Base-by-base conservation (phyloP, 1,140 invertebrate genomes). In the Drosophila hydei region DNA sequence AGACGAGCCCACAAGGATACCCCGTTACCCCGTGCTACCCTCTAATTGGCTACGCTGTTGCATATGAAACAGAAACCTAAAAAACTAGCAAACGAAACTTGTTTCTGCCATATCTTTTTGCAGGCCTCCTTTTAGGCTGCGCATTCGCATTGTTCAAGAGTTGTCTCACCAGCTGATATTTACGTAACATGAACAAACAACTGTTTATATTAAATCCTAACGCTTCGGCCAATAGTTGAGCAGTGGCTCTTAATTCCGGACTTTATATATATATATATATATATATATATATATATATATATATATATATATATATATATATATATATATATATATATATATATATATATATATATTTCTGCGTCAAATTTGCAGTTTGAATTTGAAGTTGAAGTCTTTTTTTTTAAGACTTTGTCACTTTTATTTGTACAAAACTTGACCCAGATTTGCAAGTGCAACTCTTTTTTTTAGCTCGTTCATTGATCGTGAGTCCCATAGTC, bases 1-100 rank as follows among this genome's bases (percentile, higher is more conserved):
- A 62, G 81, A 78, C 81, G 81, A 88, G 81, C 81, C 81, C 78
- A 83, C 81, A 52, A 72, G 36, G 30, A 51, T 16, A 2, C 50
- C 36, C 23, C 47, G 16, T 1, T 42, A 9, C 23, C 42, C 51
- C 30, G 4, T n/a, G 27, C 43, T 1, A 8, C 43, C 11, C 27
- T 9, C 51, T 18, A 6, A 4, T n/a, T 43, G 47, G 2, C 43
- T n/a, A n/a, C 4, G 5, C 16, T 16, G 21, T 50, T 25, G 14
- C 27, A 27, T 27, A 27, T 0, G 4, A 16, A 6, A 25, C n/a
- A 4, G 14, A 42, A 54, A 36, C 8, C 4, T 45, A 21, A 25
- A 54, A 64, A 62, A 12, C 16, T 16, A 60, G 18, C 50, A 16
- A 54, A 23, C 25, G 11, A 80, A 87, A 88, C 83, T 64, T 5